A percentile compares a stretch with the other conserved stretches of the same genome.
These are phyloP conservation scores for Apodemus speciosus DNA, from an alignment of 2,113 vertebrate genomes.

Conservation along the genomic window DNA sequence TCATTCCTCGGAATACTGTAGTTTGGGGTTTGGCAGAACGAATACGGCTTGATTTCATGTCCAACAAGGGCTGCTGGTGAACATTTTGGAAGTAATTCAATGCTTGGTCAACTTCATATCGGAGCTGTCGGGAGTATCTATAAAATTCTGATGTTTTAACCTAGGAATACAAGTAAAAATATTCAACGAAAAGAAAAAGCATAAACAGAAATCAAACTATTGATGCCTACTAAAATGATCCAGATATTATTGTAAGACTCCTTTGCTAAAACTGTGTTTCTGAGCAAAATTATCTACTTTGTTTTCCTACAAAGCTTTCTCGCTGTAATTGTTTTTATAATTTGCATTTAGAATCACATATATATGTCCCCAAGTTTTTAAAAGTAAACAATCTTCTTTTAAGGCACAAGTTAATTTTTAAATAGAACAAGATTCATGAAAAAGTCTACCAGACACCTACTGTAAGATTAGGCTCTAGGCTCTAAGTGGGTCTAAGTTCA, in stretches of 20 bases:
- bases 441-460: conserved; percentile 26
- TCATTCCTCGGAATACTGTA: conserved; percentile 98
- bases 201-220: conserved; percentile 75
- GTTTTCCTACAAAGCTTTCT: conserved; percentile 46
- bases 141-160: conserved; percentile 99
- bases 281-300: conserved; percentile 45
- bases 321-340: background rate
- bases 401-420: conserved; percentile 46
- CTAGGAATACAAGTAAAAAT: conserved; percentile 88
- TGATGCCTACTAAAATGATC: conserved; percentile 54
- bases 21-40: conserved; percentile 97
- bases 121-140: conserved; percentile 96
- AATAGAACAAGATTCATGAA: background rate
- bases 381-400: conserved; percentile 50
- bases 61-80: conserved; percentile 96
- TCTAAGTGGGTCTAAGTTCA: conserved; percentile 9
- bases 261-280: conserved; percentile 59
- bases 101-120: conserved; percentile 96
- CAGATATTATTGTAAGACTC: conserved; percentile 19
- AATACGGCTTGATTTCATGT: conserved; percentile 95
- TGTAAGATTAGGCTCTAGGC: background rate
- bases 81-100: conserved; percentile 97
- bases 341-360: conserved; percentile 26
- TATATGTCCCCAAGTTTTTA: conserved; percentile 41
- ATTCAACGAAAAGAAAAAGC: conserved; percentile 78